Evolutionary conservation across 2,797 vertebrate genomes (phyloP), one percentile per base, ranked within the genome.

Genomic region (Taenioides sp.): DNA sequence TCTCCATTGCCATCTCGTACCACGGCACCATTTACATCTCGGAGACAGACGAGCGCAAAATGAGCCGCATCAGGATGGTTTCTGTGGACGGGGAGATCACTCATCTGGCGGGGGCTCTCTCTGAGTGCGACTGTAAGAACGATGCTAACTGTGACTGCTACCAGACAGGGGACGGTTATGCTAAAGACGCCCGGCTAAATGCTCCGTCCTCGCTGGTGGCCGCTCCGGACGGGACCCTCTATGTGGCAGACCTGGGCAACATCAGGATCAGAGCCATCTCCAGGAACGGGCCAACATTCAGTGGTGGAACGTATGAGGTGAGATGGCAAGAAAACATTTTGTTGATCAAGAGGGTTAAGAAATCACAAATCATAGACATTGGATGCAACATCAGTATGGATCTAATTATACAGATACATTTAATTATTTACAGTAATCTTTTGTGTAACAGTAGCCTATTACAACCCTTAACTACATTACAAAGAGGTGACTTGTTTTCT

Each of bases 131-230:
- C 80, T 99, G 97, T 91, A 98, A 98, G 89, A 98, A 96, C 0
- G 98, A 99, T 20, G 96, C 96, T 89, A 99, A 98, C 91, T 99
- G 98, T n/a, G 97, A 99, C 92, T 99, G 98, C 67, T 99, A 99
- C 84, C 96, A 97, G 84, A 95, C 91, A 0, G 98, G 97, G 2
- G 98, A 98, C 0, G 98, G 98, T 70, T 99, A 98, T 3, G 98
- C 98, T 86, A 99, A 99, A 84, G 98, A 99, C 4, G 96, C 98
- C 61, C 95, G 96, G 80, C 95, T 99, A 67, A 99, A 95, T 3
- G 95, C 94, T 0, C 98, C 98, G 0, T 99, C 98, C 50, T 99
- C 98, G 25, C 91, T 99, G 37, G 96, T 97, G 2, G 95, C 95
- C 17, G 96, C 96, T 71, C 98, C 98, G 0, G 98, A 99, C 59